Percentiles rank a stretch among this genome's conserved stretches.
Evolutionary conservation across 1,140 invertebrate genomes (phyloP).

Genomic region (Drosophila nigromelanica): DNA sequence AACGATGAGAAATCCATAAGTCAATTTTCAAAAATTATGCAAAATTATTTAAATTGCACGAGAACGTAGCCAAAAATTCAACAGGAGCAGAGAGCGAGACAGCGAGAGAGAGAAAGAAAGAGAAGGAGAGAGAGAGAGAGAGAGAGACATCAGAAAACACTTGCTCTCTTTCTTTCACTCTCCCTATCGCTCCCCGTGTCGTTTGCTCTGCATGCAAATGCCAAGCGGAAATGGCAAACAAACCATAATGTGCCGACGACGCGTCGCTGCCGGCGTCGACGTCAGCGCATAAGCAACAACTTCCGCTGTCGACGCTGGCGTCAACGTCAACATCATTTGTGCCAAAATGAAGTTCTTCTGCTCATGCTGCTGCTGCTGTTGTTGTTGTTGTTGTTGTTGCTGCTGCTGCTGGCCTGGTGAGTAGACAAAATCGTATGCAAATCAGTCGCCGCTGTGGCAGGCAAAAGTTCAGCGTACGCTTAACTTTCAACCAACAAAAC

Average conservation of each 20-base stretch:
- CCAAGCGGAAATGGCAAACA: slow-evolving; percentile 81
- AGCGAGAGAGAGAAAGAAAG: slow-evolving; percentile 20
- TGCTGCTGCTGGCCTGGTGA: slow-evolving; percentile 44
- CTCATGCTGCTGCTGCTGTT: not conserved
- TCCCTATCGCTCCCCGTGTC: not conserved
- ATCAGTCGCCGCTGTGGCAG: slow-evolving; percentile 63
- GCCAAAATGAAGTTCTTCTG: slow-evolving; percentile 59
- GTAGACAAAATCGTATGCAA: slow-evolving; percentile 81
- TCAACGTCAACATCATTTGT: slow-evolving; percentile 60
- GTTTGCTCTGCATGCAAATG: slow-evolving; percentile 71
- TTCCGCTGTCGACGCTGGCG: slow-evolving; percentile 57
- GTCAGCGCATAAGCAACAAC: slow-evolving; percentile 61
- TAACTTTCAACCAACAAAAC: slow-evolving; percentile 66
- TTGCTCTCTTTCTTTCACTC: slow-evolving; percentile 10
- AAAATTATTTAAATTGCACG: slow-evolving; percentile 83
- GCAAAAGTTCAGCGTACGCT: slow-evolving; percentile 82
- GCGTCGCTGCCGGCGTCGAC: slow-evolving; percentile 29
- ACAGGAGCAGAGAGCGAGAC: slow-evolving; percentile 51
- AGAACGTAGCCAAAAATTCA: slow-evolving; percentile 60
- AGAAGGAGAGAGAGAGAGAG: slow-evolving; percentile 3
- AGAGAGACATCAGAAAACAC: not conserved
- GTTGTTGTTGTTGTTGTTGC: slow-evolving; percentile 11
- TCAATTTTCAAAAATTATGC: slow-evolving; percentile 83
- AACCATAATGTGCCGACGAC: slow-evolving; percentile 80
- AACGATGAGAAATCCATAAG: slow-evolving; percentile 76